Evolutionary conservation across 1,140 invertebrate genomes (phyloP).

Genomic region (Linepithema humile): DNA sequence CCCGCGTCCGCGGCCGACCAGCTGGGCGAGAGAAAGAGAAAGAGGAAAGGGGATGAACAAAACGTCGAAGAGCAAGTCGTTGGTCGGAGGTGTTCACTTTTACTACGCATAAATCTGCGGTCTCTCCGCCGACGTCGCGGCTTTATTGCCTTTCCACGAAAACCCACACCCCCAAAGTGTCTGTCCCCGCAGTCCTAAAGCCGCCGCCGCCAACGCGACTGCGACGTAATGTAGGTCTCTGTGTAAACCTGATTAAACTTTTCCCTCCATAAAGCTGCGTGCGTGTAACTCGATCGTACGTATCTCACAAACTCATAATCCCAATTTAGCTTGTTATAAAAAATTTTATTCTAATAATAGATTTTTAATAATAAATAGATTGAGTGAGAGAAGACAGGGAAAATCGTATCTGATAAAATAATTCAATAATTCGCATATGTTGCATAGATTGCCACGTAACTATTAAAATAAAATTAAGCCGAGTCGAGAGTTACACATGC

Average conservation of each 20-base stretch:
- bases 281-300: background rate
- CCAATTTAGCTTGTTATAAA: background rate
- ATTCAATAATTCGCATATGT: background rate
- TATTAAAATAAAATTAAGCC: background rate
- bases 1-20: background rate
- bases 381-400: too few species aligned
- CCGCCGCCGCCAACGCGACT: slow-evolving; percentile 29
- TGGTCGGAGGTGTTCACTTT: slow-evolving; percentile 71
- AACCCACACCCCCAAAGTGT: slow-evolving; percentile 58
- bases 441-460: background rate
- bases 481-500: background rate
- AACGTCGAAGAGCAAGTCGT: slow-evolving; percentile 60
- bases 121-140: slow-evolving; percentile 69
- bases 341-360: background rate
- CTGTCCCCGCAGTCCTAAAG: background rate
- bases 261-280: background rate
- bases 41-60: slow-evolving; percentile 27
- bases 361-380: background rate
- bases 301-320: background rate
- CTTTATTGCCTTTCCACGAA: slow-evolving; percentile 81
- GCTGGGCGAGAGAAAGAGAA: background rate
- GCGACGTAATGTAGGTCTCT: slow-evolving; percentile 75
- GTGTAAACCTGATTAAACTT: slow-evolving; percentile 62
- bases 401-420: background rate
- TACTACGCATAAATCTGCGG: slow-evolving; percentile 83